Evolutionary conservation across 2,888 invertebrate species (phyloP).

Genomic region (Thecophora atra): DNA sequence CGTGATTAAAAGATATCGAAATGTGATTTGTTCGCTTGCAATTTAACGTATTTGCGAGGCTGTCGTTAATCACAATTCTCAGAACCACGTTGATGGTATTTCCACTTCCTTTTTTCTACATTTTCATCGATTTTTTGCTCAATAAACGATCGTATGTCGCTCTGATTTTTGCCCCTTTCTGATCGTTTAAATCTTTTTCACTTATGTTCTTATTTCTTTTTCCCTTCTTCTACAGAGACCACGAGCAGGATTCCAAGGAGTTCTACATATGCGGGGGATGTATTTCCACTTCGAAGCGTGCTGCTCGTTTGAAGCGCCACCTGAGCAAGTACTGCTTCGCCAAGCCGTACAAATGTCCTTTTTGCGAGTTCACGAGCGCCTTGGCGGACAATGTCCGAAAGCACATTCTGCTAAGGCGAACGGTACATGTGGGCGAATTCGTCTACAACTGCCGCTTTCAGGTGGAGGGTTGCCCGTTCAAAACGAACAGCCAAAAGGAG

Average conservation of each 20-base stretch:
- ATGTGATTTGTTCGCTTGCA: too few relatives aligned
- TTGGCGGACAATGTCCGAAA: conserved; percentile 88
- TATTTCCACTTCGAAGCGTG: conserved; percentile 73
- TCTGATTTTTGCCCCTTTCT: too few relatives aligned
- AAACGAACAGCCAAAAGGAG: conserved; percentile 58
- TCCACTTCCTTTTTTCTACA: too few relatives aligned
- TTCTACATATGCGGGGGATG: conserved; percentile 75
- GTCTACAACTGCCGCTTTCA: conserved; percentile 83
- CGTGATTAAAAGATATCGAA: too few relatives aligned
- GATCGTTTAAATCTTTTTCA: too few relatives aligned
- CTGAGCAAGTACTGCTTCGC: conserved; percentile 80
- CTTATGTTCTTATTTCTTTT: too few relatives aligned
- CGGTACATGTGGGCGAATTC: conserved; percentile 75
- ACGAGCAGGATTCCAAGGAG: conserved; percentile 64
- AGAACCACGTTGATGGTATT: too few relatives aligned
- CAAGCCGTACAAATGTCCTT: conserved; percentile 86
- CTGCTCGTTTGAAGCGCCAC: conserved; percentile 81
- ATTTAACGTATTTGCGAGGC: too few relatives aligned
- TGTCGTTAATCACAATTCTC: too few relatives aligned
- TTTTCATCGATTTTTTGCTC: too few relatives aligned
- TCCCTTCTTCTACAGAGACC: conserved; percentile 51
- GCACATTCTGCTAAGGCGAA: conserved; percentile 75
- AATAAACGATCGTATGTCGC: too few relatives aligned
- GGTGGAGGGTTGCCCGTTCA: conserved; percentile 43
- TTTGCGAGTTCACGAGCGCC: conserved; percentile 82